Base-by-base conservation (phyloP, 2,113 vertebrate species). In the Haliaeetus leucogaster region DNA sequence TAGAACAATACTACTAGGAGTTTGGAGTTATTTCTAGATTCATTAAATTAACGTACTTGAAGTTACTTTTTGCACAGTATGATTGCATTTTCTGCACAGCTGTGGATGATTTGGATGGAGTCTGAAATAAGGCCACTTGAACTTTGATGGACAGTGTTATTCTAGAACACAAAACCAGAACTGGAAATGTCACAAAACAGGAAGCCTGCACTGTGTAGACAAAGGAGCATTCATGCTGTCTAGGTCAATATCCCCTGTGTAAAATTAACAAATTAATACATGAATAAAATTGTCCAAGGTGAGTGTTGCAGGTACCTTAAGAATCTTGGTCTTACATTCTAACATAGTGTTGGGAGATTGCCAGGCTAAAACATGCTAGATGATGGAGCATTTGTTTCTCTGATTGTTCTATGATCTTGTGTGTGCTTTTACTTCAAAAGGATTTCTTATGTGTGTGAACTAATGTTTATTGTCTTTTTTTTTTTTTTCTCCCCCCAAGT, bases 121-220 rank as follows among this genome's bases (percentile, higher is more conserved):
- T 27, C 53, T 73, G 87, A 91, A 93, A 43, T 38, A 62, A 93
- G 42, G 67, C 32, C 82, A 56, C 68, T 56, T 56, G 63, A 74
- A 65, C 65, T 77, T 32, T 76, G 70, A 77, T 23, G 61, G 61
- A 68, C 70, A 72, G 42, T 62, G 27, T 70, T 91, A 66, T 19
- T 90, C 66, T 80, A 42, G 81, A 94, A 40, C 65, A 61, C 38
- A 48, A 85, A 91, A 93, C 82, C 83, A 47, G 72, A 95, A 89
- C 73, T 83, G 81, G 53, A 97, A 97, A 79, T 56, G 50, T 78
- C 86, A 76, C 65, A 59, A 29, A 96, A 84, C 82, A 76, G 78
- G 92, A 95, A 94, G 50, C 34, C 86, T 93, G 70, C 18, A 6
- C 26, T 73, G 19, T 50, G 32, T 66, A 91, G 86, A 95, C 73